Evolutionary conservation across 2,113 vertebrate species (phyloP).

Genomic region (Empidonax alnorum): DNA sequence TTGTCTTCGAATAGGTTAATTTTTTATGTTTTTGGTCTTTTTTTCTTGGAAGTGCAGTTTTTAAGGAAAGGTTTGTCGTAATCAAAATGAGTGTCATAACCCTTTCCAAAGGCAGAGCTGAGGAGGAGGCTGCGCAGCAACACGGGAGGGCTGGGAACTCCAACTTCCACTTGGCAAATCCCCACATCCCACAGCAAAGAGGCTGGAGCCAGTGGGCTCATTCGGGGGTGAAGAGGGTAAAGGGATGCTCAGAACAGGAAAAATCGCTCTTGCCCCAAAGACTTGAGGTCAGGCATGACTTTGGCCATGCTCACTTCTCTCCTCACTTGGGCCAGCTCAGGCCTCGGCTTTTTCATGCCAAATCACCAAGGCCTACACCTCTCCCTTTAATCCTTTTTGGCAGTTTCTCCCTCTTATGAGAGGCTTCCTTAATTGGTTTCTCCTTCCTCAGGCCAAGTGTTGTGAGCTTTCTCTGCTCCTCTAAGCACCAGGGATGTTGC

Average conservation of each 20-base stretch:
- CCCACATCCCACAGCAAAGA: rapidly evolving
- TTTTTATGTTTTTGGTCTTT: too few relatives aligned
- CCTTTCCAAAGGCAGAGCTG: background rate
- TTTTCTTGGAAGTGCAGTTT: too few relatives aligned
- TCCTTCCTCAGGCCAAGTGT: slow-evolving; percentile 25
- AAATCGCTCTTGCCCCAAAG: background rate
- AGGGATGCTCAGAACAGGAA: background rate
- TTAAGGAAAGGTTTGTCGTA: too few relatives aligned
- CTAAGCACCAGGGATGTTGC: slow-evolving; percentile 50
- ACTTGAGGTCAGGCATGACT: background rate
- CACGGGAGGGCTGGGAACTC: rapidly evolving
- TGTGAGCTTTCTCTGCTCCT: slow-evolving; percentile 32
- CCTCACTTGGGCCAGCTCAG: background rate
- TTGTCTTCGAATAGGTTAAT: too few relatives aligned
- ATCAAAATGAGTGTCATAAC: rapidly evolving
- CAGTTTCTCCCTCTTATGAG: slow-evolving; percentile 9
- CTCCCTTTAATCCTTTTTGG: slow-evolving; percentile 54
- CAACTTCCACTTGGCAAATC: background rate
- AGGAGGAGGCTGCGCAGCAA: background rate
- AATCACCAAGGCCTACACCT: slow-evolving; percentile 37
- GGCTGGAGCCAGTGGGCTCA: background rate
- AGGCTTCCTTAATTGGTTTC: slow-evolving; percentile 29
- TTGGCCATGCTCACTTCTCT: background rate
- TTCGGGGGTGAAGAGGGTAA: background rate
- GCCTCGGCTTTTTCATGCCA: background rate